Conservation (phyloP, 1,140 invertebrate genomes). For the Apis dorsata region DNA sequence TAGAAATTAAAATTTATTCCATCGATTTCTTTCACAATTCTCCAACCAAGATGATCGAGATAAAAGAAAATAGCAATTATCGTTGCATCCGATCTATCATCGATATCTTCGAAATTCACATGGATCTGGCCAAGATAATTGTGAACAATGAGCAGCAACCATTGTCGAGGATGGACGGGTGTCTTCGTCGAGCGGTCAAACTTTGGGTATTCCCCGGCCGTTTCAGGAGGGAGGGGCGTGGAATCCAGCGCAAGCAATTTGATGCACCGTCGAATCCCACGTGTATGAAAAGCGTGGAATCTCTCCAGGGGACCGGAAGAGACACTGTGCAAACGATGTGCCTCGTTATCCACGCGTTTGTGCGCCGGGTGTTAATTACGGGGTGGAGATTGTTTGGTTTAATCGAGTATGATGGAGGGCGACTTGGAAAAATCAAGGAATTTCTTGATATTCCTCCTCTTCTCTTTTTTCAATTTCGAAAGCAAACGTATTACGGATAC, state of each 20-base stretch:
- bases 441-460: too few species aligned
- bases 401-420: neutral
- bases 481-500: too few species aligned
- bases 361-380: constrained; percentile 57
- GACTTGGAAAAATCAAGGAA: too few species aligned
- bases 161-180: neutral
- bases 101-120: too few species aligned
- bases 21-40: too few species aligned
- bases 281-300: constrained; percentile 44
- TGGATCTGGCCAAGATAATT: constrained; percentile 43
- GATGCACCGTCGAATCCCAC: constrained; percentile 39
- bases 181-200: constrained; percentile 16
- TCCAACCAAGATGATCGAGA: too few species aligned
- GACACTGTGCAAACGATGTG: constrained; percentile 29
- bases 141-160: constrained; percentile 62
- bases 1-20: too few species aligned
- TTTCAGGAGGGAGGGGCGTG: neutral
- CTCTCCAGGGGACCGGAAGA: constrained; percentile 34
- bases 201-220: constrained; percentile 14
- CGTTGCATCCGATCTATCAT: too few species aligned
- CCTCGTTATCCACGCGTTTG: constrained; percentile 50
- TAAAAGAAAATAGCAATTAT: too few species aligned
- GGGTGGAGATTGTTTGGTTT: neutral
- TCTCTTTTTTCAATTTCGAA: too few species aligned
- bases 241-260: constrained; percentile 51